Conservation (phyloP, 1,140 invertebrate species). For the Chironomus striatipennis region DNA sequence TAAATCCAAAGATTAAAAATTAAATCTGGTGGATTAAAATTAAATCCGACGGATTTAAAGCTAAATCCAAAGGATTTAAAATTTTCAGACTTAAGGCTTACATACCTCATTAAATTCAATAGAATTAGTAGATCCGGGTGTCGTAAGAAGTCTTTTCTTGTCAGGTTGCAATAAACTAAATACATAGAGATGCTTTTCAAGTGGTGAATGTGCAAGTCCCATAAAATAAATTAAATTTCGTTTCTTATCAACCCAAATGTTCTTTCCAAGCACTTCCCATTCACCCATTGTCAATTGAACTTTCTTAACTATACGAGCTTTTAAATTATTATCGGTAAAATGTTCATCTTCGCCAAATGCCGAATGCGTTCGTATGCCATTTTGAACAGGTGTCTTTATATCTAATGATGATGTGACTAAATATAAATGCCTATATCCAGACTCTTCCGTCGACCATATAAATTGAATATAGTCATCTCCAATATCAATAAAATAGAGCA, state of each 20-base stretch:
- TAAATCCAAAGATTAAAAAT: background rate
- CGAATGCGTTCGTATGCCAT: background rate
- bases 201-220: constrained; percentile 65
- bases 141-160: constrained; percentile 60
- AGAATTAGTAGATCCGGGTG: constrained; percentile 64
- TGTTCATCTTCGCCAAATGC: background rate
- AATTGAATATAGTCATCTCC: constrained; percentile 54
- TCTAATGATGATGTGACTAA: constrained; percentile 46
- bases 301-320: constrained; percentile 18
- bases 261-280: constrained; percentile 71
- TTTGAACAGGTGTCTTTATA: constrained; percentile 18
- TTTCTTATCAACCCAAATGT: constrained; percentile 66
- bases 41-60: background rate
- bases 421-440: constrained; percentile 87
- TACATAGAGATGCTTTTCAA: constrained; percentile 77
- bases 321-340: background rate
- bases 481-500: constrained; percentile 69
- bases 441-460: constrained; percentile 88
- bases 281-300: constrained; percentile 55
- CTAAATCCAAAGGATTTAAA: background rate
- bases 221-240: constrained; percentile 72
- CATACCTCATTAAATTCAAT: constrained; percentile 70
- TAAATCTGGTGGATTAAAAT: too few relatives aligned
- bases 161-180: constrained; percentile 58
- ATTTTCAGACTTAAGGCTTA: background rate